Percentiles rank a stretch among this genome's conserved stretches.
Evolutionary conservation across 2,797 vertebrate genomes (phyloP).

Genomic region (Sylvilagus floridanus): DNA sequence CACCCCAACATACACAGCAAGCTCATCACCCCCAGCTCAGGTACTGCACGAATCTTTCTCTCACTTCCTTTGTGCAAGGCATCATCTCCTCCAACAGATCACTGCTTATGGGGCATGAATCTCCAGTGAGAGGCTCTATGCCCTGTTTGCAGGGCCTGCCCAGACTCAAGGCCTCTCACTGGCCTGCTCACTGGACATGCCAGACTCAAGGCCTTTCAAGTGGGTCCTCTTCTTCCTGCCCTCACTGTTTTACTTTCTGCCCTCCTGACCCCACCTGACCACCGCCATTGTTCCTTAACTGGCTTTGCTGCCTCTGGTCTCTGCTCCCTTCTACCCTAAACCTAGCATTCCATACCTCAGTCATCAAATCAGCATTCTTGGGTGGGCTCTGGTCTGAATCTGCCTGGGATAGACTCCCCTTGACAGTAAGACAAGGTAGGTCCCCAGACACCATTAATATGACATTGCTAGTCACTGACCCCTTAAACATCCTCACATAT

Average conservation of each 20-base stretch:
- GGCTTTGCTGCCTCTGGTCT: neutral
- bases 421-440: neutral
- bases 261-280: neutral
- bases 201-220: neutral
- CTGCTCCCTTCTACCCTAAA: neutral
- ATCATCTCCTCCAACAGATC: neutral
- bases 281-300: neutral
- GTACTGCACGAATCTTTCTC: neutral
- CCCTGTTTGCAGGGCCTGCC: neutral
- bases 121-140: neutral
- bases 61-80: too few relatives aligned
- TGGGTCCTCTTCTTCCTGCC: neutral
- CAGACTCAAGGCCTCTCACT: neutral
- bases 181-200: neutral
- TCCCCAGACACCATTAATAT: neutral
- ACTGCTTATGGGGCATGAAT: neutral
- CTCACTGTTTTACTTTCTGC: neutral
- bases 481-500: conserved; percentile 1
- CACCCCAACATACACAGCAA: neutral
- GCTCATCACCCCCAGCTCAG: accelerated
- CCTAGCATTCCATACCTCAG: neutral
- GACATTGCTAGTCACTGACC: neutral
- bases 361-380: neutral
- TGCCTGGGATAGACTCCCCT: neutral
- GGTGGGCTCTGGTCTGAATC: neutral